Evolutionary conservation across 1,140 invertebrate species (phyloP), one percentile per base, ranked within the genome.

Genomic region (Eumeta japonica): DNA sequence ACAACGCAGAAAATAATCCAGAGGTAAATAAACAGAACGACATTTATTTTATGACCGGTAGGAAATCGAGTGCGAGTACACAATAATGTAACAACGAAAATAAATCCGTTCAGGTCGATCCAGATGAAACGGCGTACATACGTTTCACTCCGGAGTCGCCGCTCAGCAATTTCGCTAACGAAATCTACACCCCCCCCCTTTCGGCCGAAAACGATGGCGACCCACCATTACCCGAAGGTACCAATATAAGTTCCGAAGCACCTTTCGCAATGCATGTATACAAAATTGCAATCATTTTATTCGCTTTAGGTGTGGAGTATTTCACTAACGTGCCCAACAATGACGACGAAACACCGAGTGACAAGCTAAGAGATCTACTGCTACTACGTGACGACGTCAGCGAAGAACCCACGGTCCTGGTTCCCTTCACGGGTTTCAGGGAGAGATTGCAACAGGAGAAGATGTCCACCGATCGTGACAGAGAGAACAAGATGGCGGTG

Each of bases 71-170:
- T n/a, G n/a, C n/a, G n/a, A n/a, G n/a, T n/a, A n/a, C n/a, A n/a
- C n/a, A n/a, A n/a, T n/a, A n/a, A n/a, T n/a, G n/a, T n/a, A n/a
- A n/a, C n/a, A n/a, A n/a, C n/a, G n/a, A n/a, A n/a, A n/a, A n/a
- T n/a, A n/a, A n/a, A n/a, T n/a, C n/a, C n/a, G 7, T 43, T 42
- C 48, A 82, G 59, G 60, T 81, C 20, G 84, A 85, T 48, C 81
- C 85, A 3, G 78, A 81, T 28, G 75, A 79, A 46, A 64, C 90
- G 44, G 89, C 89, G 12, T 85, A 86, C 46, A 83, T 94, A 1
- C 84, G 83, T 41, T 92, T 89, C 47, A 85, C 81, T 1, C 87
- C 89, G 3, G 89, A 87, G 37, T 78, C 80, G 20, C 71, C 77
- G 2, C 63, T 86, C 46, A 79, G 81, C 3, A 80, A 86, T 45